phyloP scores from a whole-genome alignment of 1,140 invertebrate species.

The Drosophila saltans region DNA sequence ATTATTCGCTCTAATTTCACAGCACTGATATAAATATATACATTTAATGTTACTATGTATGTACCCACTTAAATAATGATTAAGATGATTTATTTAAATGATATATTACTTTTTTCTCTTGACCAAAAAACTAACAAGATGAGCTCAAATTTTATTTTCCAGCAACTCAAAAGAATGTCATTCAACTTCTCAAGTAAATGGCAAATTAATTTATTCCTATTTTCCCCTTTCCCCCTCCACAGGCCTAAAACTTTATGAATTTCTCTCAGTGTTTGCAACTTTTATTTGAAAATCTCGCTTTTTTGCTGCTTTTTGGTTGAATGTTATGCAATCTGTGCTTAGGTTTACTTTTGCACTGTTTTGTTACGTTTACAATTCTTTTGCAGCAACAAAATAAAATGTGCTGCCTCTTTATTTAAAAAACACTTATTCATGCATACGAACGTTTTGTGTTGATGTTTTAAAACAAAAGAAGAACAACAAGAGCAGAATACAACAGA shows the following conservation, averaged over 20 bases:
- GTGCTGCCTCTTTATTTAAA: conserved; percentile 63
- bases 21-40: too few relatives aligned
- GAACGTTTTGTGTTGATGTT: conserved; percentile 62
- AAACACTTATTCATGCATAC: conserved; percentile 67
- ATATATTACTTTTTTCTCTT: too few relatives aligned
- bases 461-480: conserved; percentile 40
- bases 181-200: too few relatives aligned
- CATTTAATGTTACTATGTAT: too few relatives aligned
- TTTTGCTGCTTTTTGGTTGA: conserved; percentile 38
- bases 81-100: too few relatives aligned
- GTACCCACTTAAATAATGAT: too few relatives aligned
- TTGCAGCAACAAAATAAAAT: conserved; percentile 48
- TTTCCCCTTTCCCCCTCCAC: too few relatives aligned
- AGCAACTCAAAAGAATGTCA: too few relatives aligned
- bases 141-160: too few relatives aligned
- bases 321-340: conserved; percentile 67
- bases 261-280: conserved; percentile 15
- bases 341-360: conserved; percentile 66
- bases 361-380: conserved; percentile 39
- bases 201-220: too few relatives aligned
- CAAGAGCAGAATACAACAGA: conserved; percentile 1
- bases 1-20: too few relatives aligned
- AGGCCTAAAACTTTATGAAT: not conserved
- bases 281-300: conserved; percentile 67
- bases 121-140: too few relatives aligned